Evolutionary conservation across 2,113 vertebrate genomes (phyloP).

Genomic region (Clarias batrachus): DNA sequence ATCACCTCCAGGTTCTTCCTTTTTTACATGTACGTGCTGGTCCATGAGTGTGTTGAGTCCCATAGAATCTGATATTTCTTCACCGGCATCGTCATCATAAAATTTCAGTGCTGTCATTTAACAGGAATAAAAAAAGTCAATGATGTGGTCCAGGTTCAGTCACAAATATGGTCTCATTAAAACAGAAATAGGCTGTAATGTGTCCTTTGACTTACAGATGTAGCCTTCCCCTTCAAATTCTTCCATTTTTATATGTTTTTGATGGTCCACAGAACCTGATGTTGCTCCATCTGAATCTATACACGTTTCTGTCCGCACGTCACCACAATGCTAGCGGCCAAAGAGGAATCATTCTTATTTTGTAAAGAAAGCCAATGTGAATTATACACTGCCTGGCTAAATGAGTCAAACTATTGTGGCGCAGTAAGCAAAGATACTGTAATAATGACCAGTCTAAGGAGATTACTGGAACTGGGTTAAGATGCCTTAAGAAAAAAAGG

Average conservation of each 20-base stretch:
- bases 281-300: background rate
- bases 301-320: background rate
- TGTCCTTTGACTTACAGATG: background rate
- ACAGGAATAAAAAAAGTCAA: background rate
- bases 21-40: background rate
- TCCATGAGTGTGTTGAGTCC: background rate
- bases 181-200: background rate
- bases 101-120: background rate
- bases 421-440: too few relatives aligned
- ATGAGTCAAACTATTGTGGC: too few relatives aligned
- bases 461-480: too few relatives aligned
- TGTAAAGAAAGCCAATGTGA: background rate
- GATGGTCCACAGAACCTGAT: background rate
- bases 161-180: background rate
- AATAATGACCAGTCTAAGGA: too few relatives aligned
- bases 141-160: background rate
- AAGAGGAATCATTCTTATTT: background rate
- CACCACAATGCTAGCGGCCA: background rate
- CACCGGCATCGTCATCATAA: background rate
- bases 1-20: constrained; percentile 8
- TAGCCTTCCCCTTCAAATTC: background rate
- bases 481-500: too few relatives aligned
- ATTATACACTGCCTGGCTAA: background rate
- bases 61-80: background rate
- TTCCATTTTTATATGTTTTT: background rate